A percentile compares a stretch with the other conserved stretches of the same genome.
These are phyloP conservation scores for Gandaritis pyraliata DNA, from an alignment of 2,888 invertebrate species.

Conservation along the genomic window DNA sequence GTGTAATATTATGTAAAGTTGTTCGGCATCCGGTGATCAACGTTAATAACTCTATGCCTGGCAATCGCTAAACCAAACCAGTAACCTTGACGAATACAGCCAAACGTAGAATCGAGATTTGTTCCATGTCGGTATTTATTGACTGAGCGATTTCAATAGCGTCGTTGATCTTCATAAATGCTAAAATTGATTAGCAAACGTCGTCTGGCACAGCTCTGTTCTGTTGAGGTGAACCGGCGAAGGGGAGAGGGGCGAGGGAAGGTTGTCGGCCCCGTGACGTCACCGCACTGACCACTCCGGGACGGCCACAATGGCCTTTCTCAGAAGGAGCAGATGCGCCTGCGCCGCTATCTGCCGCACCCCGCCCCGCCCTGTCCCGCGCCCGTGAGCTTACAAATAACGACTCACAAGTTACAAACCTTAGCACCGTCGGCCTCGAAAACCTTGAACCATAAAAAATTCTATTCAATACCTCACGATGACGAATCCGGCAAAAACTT, in stretches of 20 bases:
- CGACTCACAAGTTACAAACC: conserved; percentile 39
- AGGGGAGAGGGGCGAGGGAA: conserved; percentile 60
- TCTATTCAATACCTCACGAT: conserved; percentile 51
- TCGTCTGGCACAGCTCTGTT: conserved; percentile 48
- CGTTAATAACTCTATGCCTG: conserved; percentile 19
- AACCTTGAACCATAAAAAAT: conserved; percentile 55
- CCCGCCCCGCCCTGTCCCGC: conserved; percentile 45
- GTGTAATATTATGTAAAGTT: conserved; percentile 19
- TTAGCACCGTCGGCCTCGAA: conserved; percentile 35
- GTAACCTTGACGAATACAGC: conserved; percentile 35
- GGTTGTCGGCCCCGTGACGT: conserved; percentile 84
- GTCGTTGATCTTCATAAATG: conserved; percentile 44
- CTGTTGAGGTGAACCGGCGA: conserved; percentile 40
- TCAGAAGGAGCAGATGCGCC: conserved; percentile 81
- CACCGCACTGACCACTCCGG: conserved; percentile 80
- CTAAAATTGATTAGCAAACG: conserved; percentile 51
- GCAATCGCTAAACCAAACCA: conserved; percentile 12
- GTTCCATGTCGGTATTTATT: conserved; percentile 37
- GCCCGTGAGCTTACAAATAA: conserved; percentile 56
- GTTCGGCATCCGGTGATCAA: conserved; percentile 17
- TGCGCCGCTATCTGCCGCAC: conserved; percentile 69
- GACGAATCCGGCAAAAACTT: conserved; percentile 69
- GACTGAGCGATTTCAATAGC: conserved; percentile 40
- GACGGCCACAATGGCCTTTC: conserved; percentile 81
- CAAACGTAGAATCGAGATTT: conserved; percentile 19